phyloP scores from a whole-genome alignment of 2,797 vertebrate genomes.

The Phrynocephalus vlangalii region DNA sequence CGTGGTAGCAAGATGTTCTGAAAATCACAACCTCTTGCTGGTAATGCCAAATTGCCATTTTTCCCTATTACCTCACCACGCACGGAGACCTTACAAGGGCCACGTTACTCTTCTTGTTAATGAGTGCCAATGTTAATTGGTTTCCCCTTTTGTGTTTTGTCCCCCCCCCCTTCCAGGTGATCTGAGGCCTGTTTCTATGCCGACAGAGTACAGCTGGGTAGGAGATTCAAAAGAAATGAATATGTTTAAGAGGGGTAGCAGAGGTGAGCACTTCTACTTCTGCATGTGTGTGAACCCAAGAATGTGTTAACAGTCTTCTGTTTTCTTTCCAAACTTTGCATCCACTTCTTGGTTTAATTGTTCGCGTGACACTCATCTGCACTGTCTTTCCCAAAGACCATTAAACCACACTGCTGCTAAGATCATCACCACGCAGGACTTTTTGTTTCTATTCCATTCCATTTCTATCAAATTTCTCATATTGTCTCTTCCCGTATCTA shows the following conservation, averaged over 20 bases:
- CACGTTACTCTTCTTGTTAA: constrained; percentile 22
- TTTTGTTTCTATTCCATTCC: no score
- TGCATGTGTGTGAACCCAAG: no score
- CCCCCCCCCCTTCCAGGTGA: constrained; percentile 85
- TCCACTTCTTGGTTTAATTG: no score
- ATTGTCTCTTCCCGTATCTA: no score
- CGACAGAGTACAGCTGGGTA: constrained; percentile 88
- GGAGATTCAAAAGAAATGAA: constrained; percentile 89
- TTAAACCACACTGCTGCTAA: no score
- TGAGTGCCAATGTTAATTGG: constrained; percentile 41
- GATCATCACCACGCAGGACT: no score
- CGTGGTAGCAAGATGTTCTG: background rate
- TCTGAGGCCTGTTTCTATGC: constrained; percentile 89
- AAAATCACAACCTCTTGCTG: background rate
- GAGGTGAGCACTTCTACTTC: constrained; percentile 81
- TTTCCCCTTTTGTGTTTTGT: constrained; percentile 34
- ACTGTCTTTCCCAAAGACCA: no score
- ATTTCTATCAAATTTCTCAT: no score
- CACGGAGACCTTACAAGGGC: background rate
- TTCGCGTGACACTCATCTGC: no score
- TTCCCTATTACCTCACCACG: constrained; percentile 2
- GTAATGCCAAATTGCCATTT: background rate
- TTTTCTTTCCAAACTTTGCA: background rate
- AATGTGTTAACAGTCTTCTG: background rate
- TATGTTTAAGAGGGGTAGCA: constrained; percentile 88